These are phyloP conservation scores for Tetramorium alpestre DNA, from an alignment of 1,140 invertebrate species.

Conservation along the genomic window DNA sequence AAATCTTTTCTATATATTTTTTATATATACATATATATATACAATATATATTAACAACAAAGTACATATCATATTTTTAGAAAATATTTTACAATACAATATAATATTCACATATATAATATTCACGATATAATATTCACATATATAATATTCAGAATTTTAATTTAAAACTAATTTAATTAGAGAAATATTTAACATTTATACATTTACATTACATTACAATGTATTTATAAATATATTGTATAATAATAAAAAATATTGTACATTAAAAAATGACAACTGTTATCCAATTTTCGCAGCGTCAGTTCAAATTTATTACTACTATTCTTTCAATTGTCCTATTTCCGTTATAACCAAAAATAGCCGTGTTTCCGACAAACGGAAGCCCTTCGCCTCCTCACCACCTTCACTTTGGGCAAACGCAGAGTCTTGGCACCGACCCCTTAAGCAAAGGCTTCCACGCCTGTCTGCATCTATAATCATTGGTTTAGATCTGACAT, in stretches of 20 bases:
- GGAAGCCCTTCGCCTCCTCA: background rate
- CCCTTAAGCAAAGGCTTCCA: constrained; percentile 78
- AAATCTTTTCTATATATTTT: background rate
- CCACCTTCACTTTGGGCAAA: constrained; percentile 72
- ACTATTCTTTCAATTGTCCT: background rate
- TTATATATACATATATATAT: too few species aligned
- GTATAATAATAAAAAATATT: background rate
- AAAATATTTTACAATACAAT: background rate
- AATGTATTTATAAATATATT: background rate
- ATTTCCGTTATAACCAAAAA: constrained; percentile 13
- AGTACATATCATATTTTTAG: background rate
- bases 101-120: background rate
- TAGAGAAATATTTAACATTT: background rate
- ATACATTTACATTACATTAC: background rate
- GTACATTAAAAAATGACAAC: background rate
- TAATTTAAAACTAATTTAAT: background rate
- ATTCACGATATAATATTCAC: background rate
- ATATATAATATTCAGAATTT: background rate
- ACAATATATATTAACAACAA: too few species aligned
- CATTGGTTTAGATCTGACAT: constrained; percentile 82
- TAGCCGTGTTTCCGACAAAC: background rate
- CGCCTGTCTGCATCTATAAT: constrained; percentile 83
- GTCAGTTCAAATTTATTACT: background rate
- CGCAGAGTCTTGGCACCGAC: constrained; percentile 61
- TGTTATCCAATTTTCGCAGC: background rate